A percentile compares a stretch with the other conserved stretches of the same genome.
Conservation (phyloP, 2,113 vertebrate species). For the Chlamydotis undulata region DNA sequence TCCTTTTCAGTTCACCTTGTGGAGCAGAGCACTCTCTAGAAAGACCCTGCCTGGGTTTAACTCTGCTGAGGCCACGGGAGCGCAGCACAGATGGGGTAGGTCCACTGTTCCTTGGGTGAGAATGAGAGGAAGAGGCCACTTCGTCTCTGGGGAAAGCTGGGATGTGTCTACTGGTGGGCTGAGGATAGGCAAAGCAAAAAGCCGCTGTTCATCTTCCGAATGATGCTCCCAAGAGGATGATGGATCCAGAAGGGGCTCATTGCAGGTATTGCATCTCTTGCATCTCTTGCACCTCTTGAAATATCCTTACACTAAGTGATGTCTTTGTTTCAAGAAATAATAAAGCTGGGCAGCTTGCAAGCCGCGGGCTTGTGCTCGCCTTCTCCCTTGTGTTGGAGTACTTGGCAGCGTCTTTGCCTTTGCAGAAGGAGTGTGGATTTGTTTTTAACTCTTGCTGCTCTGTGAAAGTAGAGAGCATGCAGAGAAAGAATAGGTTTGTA, state of each 20-base stretch:
- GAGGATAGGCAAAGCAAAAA: background rate
- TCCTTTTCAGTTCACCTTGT: background rate
- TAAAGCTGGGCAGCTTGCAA: constrained; percentile 43
- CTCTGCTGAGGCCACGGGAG: background rate
- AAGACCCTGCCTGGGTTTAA: background rate
- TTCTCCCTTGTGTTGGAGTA: background rate
- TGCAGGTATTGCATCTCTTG: background rate
- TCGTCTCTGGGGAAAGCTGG: background rate
- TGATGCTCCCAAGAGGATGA: background rate
- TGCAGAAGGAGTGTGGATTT: background rate
- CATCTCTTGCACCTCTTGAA: background rate
- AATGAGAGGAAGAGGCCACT: background rate
- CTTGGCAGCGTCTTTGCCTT: constrained; percentile 46
- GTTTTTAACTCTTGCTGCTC: constrained; percentile 37
- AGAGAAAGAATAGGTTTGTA: background rate
- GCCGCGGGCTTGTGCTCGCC: background rate
- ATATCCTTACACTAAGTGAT: background rate
- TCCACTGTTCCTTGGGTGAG: background rate
- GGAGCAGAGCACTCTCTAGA: background rate
- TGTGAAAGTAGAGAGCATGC: background rate
- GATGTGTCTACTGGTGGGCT: background rate
- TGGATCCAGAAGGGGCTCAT: background rate
- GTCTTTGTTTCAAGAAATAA: constrained; percentile 37
- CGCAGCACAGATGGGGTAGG: background rate
- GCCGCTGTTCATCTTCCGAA: background rate